These are phyloP conservation scores for Acanthaster planci DNA, from an alignment of 35 echinoderm and acorn worm genomes.

Conservation along the genomic window DNA sequence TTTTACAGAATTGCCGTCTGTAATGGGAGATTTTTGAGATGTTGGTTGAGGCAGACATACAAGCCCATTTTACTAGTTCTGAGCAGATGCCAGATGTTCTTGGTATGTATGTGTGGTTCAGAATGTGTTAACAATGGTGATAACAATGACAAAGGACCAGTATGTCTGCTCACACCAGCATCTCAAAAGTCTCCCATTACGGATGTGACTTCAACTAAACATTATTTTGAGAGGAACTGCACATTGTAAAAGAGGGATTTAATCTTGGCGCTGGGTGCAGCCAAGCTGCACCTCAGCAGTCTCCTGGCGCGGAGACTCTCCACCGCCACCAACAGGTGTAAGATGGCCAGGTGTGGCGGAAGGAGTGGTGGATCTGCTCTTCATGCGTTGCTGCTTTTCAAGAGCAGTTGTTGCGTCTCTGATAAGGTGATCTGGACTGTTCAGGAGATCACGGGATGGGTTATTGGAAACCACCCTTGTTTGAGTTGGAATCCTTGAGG, in stretches of 20 bases:
- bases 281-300: neutral
- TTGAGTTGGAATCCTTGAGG: neutral
- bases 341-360: neutral
- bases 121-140: too few species aligned
- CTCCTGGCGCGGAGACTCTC: constrained; percentile 11
- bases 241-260: neutral
- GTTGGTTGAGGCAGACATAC: too few species aligned
- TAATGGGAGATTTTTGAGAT: too few species aligned
- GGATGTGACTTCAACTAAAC: too few species aligned
- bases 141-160: too few species aligned
- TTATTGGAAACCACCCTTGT: neutral
- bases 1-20: too few species aligned
- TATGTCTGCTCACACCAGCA: too few species aligned
- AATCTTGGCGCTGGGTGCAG: neutral
- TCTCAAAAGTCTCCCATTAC: too few species aligned
- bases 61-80: too few species aligned
- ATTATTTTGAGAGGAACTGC: neutral
- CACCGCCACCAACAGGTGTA: neutral
- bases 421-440: neutral
- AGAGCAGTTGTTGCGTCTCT: neutral
- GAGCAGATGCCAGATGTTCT: too few species aligned
- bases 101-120: too few species aligned
- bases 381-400: neutral
- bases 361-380: neutral
- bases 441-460: neutral